These are phyloP conservation scores for Pinna nobilis DNA, from an alignment of 1,140 invertebrate genomes.

Conservation along the genomic window DNA sequence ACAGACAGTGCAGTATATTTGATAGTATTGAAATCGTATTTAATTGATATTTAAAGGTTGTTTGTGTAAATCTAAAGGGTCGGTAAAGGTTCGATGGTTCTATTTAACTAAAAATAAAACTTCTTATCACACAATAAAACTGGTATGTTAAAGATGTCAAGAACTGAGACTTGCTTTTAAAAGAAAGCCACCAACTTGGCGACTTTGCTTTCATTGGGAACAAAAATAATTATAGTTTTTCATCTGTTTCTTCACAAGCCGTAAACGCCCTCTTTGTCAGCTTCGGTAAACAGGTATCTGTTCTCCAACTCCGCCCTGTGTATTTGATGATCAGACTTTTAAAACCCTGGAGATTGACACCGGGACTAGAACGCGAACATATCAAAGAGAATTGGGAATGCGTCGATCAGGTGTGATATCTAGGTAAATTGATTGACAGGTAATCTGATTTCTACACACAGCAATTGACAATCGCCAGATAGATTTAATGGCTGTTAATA, in stretches of 20 bases:
- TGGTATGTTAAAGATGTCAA: conserved; percentile 18
- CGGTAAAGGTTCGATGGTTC: background rate
- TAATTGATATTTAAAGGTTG: too few species aligned
- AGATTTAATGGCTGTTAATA: conserved; percentile 7
- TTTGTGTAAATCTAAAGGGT: too few species aligned
- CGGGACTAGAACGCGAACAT: background rate
- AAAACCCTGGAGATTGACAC: conserved; percentile 34
- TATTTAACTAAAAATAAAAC: conserved; percentile 17
- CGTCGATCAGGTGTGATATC: conserved; percentile 39
- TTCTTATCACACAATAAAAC: background rate
- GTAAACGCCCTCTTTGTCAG: background rate
- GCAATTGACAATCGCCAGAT: conserved; percentile 14
- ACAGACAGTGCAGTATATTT: too few species aligned
- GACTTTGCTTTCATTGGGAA: background rate
- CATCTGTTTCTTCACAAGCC: background rate
- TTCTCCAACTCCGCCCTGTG: conserved; percentile 23
- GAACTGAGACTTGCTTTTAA: background rate
- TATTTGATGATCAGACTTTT: conserved; percentile 18
- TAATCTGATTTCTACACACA: conserved; percentile 34
- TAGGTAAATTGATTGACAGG: conserved; percentile 43
- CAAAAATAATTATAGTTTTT: background rate
- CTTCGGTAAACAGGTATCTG: conserved; percentile 18
- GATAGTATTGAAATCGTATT: too few species aligned
- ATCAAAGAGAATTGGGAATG: conserved; percentile 44
- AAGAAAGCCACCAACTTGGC: conserved; percentile 9